phyloP scores from a whole-genome alignment of 2,113 vertebrate species.

The Bos taurus region DNA sequence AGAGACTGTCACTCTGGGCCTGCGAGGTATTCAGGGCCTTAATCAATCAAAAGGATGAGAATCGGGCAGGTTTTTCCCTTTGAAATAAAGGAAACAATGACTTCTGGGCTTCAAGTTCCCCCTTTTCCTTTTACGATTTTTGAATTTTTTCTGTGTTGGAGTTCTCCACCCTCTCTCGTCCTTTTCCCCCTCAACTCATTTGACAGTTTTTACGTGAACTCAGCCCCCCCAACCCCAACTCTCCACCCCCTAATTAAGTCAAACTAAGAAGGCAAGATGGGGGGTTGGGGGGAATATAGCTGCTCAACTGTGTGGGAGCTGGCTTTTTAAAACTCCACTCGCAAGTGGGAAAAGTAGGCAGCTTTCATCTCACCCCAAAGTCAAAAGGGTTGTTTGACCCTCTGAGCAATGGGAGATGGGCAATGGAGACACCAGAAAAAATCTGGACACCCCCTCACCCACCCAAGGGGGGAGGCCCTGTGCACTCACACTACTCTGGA shows the following conservation, averaged over 20 bases:
- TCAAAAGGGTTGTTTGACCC: not conserved
- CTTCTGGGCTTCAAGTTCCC: slow-evolving; percentile 74
- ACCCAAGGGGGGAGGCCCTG: not conserved
- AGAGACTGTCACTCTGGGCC: slow-evolving; percentile 86
- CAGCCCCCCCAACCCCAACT: not conserved
- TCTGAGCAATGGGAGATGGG: not conserved
- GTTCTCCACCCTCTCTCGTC: not conserved
- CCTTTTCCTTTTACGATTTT: slow-evolving; percentile 65
- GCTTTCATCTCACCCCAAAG: not conserved
- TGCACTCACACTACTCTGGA: not conserved
- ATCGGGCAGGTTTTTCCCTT: slow-evolving; percentile 84
- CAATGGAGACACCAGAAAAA: not conserved
- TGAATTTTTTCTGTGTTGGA: slow-evolving; percentile 34
- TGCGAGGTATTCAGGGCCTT: slow-evolving; percentile 86
- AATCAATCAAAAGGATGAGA: slow-evolving; percentile 90
- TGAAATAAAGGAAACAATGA: slow-evolving; percentile 86
- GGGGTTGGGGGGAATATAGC: not conserved
- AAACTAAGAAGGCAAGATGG: slow-evolving; percentile 32
- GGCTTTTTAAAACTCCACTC: slow-evolving; percentile 40
- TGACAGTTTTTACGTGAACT: slow-evolving; percentile 59
- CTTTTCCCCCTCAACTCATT: not conserved
- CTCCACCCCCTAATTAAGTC: slow-evolving; percentile 53
- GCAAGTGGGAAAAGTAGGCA: not conserved
- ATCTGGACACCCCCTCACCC: not conserved
- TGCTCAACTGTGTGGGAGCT: not conserved